Conservation (phyloP, 2,113 vertebrate genomes). For the Pipa parva region DNA sequence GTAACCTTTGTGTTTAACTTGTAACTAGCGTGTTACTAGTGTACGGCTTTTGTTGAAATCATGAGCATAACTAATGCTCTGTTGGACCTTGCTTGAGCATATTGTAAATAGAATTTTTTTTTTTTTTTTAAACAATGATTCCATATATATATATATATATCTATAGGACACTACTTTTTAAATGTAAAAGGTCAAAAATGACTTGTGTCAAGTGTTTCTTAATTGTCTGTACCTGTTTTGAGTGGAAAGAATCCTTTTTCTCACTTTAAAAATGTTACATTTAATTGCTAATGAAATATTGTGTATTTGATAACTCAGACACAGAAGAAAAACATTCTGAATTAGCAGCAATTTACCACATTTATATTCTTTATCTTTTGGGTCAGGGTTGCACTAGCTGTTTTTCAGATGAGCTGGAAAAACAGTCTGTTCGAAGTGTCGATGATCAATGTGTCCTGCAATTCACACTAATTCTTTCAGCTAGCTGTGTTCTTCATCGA, state of each 20-base stretch:
- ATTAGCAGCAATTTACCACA: no score
- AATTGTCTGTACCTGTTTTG: background rate
- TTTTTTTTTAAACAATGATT: background rate
- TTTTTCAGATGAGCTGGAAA: no score
- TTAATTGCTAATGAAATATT: background rate
- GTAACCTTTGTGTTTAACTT: slow-evolving; percentile 31
- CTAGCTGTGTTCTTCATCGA: no score
- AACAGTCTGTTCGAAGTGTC: no score
- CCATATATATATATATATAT: no score
- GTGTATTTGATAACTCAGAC: background rate
- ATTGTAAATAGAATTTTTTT: slow-evolving; percentile 1
- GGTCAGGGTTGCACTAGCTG: no score
- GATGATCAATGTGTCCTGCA: no score
- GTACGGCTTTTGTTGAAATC: slow-evolving; percentile 5
- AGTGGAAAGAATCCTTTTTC: background rate
- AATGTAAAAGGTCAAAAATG: background rate
- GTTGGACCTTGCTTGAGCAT: background rate
- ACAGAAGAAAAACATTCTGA: background rate
- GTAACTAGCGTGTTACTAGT: slow-evolving; percentile 14
- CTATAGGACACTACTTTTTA: background rate
- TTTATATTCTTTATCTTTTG: no score
- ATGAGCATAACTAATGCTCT: background rate
- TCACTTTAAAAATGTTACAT: background rate
- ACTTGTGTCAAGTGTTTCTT: background rate
- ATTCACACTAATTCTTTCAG: no score